Evolutionary conservation across 2,888 invertebrate species (phyloP).

Genomic region (Ophion ellenae): DNA sequence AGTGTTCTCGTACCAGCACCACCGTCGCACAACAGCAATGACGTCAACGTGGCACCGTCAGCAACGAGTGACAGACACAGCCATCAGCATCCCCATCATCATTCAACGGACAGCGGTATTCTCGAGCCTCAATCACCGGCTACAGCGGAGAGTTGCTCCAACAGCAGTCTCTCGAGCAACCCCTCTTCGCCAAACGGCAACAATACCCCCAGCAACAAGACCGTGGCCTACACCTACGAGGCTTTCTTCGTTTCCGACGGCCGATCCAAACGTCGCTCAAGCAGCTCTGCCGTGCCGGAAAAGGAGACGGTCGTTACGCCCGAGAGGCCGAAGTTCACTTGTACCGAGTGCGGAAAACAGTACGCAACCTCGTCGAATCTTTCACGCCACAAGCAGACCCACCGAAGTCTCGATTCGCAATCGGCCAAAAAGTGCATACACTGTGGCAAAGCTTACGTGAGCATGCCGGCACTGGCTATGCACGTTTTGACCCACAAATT

Average conservation of each 20-base stretch:
- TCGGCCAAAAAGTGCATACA: slow-evolving; percentile 97
- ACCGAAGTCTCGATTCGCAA: slow-evolving; percentile 93
- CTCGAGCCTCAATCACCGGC: slow-evolving; percentile 77
- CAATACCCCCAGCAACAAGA: slow-evolving; percentile 86
- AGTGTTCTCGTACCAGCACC: slow-evolving; percentile 80
- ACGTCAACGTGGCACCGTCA: slow-evolving; percentile 67
- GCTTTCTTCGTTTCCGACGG: slow-evolving; percentile 96
- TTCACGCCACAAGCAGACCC: slow-evolving; percentile 96
- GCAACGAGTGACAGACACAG: slow-evolving; percentile 63
- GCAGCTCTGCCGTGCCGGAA: slow-evolving; percentile 84
- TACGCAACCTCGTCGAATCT: slow-evolving; percentile 96
- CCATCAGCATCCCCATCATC: slow-evolving; percentile 67
- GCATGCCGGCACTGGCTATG: slow-evolving; percentile 99
- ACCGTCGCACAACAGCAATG: slow-evolving; percentile 58
- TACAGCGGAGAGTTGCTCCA: slow-evolving; percentile 75
- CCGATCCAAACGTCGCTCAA: slow-evolving; percentile 89
- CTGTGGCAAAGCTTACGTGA: slow-evolving; percentile 99
- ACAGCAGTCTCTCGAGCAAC: slow-evolving; percentile 72
- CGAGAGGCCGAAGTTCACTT: slow-evolving; percentile 87
- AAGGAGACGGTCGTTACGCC: slow-evolving; percentile 80
- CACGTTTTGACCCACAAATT: slow-evolving; percentile 97
- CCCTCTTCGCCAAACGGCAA: slow-evolving; percentile 67
- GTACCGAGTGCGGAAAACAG: slow-evolving; percentile 94
- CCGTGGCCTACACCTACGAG: slow-evolving; percentile 95
- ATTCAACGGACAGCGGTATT: slow-evolving; percentile 74